Percentiles rank a stretch among this genome's conserved stretches.
Conservation (phyloP, 2,888 invertebrate species). For the Aplocera efformata region DNA sequence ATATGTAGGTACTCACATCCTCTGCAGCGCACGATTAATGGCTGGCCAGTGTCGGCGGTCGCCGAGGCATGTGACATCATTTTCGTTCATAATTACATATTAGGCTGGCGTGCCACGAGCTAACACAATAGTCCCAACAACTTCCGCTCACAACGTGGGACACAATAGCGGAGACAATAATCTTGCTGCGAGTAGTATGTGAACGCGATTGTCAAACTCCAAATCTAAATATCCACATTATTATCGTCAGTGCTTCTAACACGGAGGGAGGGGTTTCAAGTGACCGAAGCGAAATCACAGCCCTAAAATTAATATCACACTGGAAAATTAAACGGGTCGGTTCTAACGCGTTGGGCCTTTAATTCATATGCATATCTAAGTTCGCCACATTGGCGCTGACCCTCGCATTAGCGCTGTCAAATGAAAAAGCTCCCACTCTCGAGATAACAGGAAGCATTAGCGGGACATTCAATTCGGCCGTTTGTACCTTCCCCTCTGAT, state of each 20-base stretch:
- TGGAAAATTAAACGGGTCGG: constrained; percentile 58
- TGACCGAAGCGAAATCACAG: constrained; percentile 54
- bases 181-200: constrained; percentile 10
- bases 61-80: constrained; percentile 33
- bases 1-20: too few species aligned
- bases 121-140: constrained; percentile 25
- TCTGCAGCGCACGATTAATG: constrained; percentile 27
- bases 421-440: constrained; percentile 37
- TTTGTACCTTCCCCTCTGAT: constrained; percentile 41
- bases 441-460: constrained; percentile 28
- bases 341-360: constrained; percentile 34
- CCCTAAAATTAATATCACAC: constrained; percentile 64
- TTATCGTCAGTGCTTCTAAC: constrained; percentile 43
- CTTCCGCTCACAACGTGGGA: constrained; percentile 26
- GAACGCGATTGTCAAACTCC: constrained; percentile 8
- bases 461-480: constrained; percentile 41
- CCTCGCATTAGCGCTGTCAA: constrained; percentile 39
- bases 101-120: constrained; percentile 25
- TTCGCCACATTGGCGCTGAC: constrained; percentile 51
- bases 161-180: constrained; percentile 17
- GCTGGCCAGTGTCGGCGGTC: constrained; percentile 23
- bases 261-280: constrained; percentile 45
- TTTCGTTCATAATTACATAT: constrained; percentile 30
- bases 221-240: constrained; percentile 48
- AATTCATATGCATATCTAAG: constrained; percentile 54